phyloP scores from a whole-genome alignment of 1,140 invertebrate species.

The Helicoverpa zea region DNA sequence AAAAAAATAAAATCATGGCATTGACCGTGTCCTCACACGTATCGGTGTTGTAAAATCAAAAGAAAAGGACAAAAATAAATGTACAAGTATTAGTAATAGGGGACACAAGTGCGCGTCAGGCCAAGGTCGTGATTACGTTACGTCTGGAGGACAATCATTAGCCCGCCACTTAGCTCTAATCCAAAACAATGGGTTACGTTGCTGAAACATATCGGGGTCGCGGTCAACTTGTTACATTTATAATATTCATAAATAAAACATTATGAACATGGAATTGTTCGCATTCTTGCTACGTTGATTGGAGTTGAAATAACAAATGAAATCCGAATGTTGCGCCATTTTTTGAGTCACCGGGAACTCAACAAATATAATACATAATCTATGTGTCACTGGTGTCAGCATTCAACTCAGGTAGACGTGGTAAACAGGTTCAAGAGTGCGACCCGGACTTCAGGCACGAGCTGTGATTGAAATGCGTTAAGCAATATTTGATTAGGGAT shows the following conservation, averaged over 20 bases:
- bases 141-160: constrained; percentile 63
- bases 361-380: constrained; percentile 22
- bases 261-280: neutral
- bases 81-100: constrained; percentile 55
- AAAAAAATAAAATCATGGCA: constrained; percentile 13
- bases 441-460: constrained; percentile 3
- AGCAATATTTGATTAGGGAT: constrained; percentile 4
- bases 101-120: constrained; percentile 55
- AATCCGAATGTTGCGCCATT: neutral
- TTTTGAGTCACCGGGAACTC: constrained; percentile 14
- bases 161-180: constrained; percentile 40
- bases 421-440: constrained; percentile 30
- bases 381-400: constrained; percentile 32
- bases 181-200: constrained; percentile 39
- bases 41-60: constrained; percentile 24
- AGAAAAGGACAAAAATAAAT: constrained; percentile 50
- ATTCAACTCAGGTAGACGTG: constrained; percentile 31
- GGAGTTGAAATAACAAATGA: neutral
- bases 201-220: constrained; percentile 11
- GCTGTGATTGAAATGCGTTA: constrained; percentile 10
- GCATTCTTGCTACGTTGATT: neutral
- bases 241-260: neutral
- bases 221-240: neutral
- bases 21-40: constrained; percentile 1
- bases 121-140: constrained; percentile 61